These are phyloP conservation scores for Brachionus rubens DNA, from an alignment of 1,140 invertebrate species.

Conservation along the genomic window DNA sequence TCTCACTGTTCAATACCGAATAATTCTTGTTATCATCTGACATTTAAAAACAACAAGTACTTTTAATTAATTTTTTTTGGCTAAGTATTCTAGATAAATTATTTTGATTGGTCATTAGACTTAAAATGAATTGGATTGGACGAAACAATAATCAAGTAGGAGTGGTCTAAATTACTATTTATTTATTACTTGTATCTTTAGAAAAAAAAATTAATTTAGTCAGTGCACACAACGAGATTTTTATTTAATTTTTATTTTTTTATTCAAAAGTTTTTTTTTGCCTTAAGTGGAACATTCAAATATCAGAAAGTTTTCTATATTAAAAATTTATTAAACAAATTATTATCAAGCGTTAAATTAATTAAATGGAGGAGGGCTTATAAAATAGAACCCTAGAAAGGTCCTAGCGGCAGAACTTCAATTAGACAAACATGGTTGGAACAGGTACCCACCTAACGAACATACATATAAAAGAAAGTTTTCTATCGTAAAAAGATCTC, in stretches of 20 bases:
- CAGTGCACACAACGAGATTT: neutral
- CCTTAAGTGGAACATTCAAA: neutral
- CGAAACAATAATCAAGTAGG: neutral
- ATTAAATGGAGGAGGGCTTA: no score
- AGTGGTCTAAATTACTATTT: neutral
- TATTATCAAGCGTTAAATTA: no score
- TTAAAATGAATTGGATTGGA: neutral
- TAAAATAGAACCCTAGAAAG: no score
- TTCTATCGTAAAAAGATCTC: no score
- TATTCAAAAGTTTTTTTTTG: neutral
- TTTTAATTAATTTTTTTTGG: slow-evolving; percentile 15
- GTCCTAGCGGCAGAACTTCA: no score
- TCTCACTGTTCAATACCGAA: slow-evolving; percentile 33
- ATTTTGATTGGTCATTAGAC: neutral
- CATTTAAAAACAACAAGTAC: slow-evolving; percentile 23
- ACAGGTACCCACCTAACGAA: no score
- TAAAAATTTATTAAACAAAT: no score
- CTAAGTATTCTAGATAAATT: slow-evolving; percentile 7
- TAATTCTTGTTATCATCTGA: slow-evolving; percentile 18
- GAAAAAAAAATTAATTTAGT: slow-evolving; percentile 28
- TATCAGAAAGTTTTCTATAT: no score
- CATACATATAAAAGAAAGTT: no score
- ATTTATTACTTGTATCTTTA: neutral
- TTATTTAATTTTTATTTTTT: neutral
- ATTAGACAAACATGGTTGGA: no score